Evolutionary conservation across 2,113 vertebrate species (phyloP), one percentile per base, ranked within the genome.

Genomic region (Chelonoidis abingdonii): DNA sequence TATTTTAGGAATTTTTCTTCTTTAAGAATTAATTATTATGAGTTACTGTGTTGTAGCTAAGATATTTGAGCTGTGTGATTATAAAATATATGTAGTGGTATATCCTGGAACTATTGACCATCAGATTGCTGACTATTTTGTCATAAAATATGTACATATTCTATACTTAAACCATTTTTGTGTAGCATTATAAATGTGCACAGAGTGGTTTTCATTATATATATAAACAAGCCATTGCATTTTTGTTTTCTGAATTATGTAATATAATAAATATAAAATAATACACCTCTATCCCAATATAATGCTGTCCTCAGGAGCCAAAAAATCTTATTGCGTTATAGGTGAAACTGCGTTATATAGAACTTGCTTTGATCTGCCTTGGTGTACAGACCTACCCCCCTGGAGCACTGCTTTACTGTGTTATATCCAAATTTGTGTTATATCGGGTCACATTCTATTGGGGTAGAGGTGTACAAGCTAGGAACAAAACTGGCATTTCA

Each of bases 241-340:
- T 97, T 96, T 92, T 44, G 72, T 94, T 93, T 90, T 22, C 2
- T 88, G 1, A 2, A 4, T 91, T 79, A 25, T 57, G 8, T 91
- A 16, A 94, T 94, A 86, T 86, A 85, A 91, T 96, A 84, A 85
- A 91, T 96, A 84, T 96, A 95, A 93, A 93, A 95, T 54, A 92
- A 65, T 27, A 76, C 10, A 49, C 47, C 47, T 49, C 47, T 3
- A 10, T 10, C 47, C 47, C 10, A 1, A 49, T 49, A 10, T 49
- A 49, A 49, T 10, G 10, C 47, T 49, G 47, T 49, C 47, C 47
- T 49, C 47, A 49, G 47, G 47, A 49, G 47, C 47, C 47, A 49
- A 49, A 49, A 49, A 49, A 49, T 49, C 47, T 10, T 49, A 49
- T 49, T 49, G 47, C 10, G 10, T 49, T 49, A 49, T 49, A 49